phyloP scores from a whole-genome alignment of 2,113 vertebrate species.

The Thamnophis sirtalis region DNA sequence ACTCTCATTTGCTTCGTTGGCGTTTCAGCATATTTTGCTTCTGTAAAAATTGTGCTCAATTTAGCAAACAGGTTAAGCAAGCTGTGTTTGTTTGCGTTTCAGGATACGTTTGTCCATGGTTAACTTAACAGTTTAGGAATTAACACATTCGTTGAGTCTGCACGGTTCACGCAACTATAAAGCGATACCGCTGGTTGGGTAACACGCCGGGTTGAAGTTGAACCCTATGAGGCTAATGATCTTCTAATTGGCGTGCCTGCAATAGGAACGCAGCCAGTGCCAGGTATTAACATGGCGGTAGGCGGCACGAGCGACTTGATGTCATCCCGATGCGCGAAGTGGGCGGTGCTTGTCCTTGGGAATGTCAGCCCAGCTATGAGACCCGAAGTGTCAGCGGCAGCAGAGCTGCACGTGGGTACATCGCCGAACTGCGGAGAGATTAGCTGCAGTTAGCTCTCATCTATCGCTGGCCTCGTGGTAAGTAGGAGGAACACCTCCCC shows the following conservation, averaged over 20 bases:
- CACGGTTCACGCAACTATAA: neutral
- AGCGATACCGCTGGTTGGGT: neutral
- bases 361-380: neutral
- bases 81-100: neutral
- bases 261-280: neutral
- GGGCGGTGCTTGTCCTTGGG: neutral
- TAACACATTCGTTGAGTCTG: neutral
- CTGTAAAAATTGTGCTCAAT: neutral
- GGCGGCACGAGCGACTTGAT: neutral
- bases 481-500: neutral
- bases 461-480: neutral
- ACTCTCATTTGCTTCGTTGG: neutral
- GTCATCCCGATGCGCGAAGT: neutral
- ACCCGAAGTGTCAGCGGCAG: neutral
- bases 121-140: neutral
- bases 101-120: neutral
- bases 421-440: neutral
- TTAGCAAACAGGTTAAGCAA: neutral
- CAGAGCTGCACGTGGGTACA: neutral
- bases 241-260: neutral
- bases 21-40: neutral
- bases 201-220: neutral
- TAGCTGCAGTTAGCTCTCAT: neutral
- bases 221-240: neutral
- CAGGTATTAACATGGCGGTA: neutral